Percentiles rank a stretch among this genome's conserved stretches.
phyloP scores from a whole-genome alignment of 30 jellyfish, hydroid and myxozoan species.

The Pseudorhiza aurosa region DNA sequence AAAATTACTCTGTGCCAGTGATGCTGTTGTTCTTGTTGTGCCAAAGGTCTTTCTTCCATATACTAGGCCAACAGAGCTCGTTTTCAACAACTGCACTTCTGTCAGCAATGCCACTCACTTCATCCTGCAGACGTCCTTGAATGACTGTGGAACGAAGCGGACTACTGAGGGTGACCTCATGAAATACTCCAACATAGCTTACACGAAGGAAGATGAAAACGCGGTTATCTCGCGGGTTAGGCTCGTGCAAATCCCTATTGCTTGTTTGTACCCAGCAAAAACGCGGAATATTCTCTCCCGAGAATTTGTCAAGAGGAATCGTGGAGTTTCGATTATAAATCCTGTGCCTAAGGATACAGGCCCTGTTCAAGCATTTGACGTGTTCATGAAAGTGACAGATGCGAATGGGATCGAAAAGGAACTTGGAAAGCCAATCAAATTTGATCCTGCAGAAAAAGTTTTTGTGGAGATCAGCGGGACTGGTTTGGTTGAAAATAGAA shows the following conservation, averaged over 20 bases:
- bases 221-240: constrained; percentile 59
- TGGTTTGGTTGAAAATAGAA: constrained; percentile 23
- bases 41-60: constrained; percentile 54
- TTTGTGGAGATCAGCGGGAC: constrained; percentile 34
- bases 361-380: constrained; percentile 31
- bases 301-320: constrained; percentile 1
- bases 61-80: constrained; percentile 33
- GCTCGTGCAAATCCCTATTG: constrained; percentile 44
- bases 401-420: constrained; percentile 23
- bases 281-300: background rate
- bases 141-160: constrained; percentile 53
- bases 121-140: constrained; percentile 28
- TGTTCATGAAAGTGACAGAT: constrained; percentile 21
- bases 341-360: constrained; percentile 18
- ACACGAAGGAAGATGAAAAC: constrained; percentile 27
- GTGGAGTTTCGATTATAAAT: background rate
- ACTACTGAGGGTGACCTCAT: background rate
- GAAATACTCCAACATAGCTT: constrained; percentile 40
- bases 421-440: constrained; percentile 25
- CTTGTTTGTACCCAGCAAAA: constrained; percentile 30
- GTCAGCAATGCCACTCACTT: constrained; percentile 56
- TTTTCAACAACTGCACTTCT: constrained; percentile 44
- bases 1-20: constrained; percentile 28
- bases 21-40: constrained; percentile 28
- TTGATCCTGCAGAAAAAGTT: constrained; percentile 49